A percentile compares a stretch with the other conserved stretches of the same genome.
These are phyloP conservation scores for Parnassius apollo DNA, from an alignment of 2,888 invertebrate genomes.

Conservation along the genomic window DNA sequence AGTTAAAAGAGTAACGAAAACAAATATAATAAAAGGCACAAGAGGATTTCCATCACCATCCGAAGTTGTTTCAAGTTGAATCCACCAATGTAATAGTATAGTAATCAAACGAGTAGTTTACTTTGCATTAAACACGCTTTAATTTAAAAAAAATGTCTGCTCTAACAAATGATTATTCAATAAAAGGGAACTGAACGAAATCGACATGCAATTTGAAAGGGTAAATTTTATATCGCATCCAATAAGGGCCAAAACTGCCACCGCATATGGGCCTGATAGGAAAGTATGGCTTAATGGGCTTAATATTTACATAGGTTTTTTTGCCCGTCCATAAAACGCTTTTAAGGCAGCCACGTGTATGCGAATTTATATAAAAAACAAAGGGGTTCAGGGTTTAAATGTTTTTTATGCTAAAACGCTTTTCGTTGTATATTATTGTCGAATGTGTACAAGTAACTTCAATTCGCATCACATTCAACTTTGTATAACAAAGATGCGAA, in stretches of 20 bases:
- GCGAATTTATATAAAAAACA: conserved; percentile 16
- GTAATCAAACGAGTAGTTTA: too few relatives aligned
- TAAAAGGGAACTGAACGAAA: conserved; percentile 9
- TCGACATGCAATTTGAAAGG: conserved; percentile 13
- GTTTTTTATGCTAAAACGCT: conserved; percentile 41
- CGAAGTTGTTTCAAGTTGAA: too few relatives aligned
- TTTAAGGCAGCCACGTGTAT: conserved; percentile 7
- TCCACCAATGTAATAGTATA: too few relatives aligned
- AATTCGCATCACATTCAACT: conserved; percentile 71
- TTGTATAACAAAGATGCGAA: conserved; percentile 79
- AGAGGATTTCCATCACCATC: too few relatives aligned
- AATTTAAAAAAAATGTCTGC: too few relatives aligned
- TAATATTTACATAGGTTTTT: conserved; percentile 20
- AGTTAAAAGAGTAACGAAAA: too few relatives aligned
- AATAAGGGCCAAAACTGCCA: conserved; percentile 20
- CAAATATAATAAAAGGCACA: too few relatives aligned
- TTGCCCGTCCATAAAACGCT: conserved; percentile 18
- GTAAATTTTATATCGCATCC: conserved; percentile 19
- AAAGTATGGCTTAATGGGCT: conserved; percentile 15
- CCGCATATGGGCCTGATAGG: conserved; percentile 8
- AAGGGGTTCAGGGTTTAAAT: conserved; percentile 34
- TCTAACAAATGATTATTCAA: conserved; percentile 3
- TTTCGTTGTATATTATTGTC: conserved; percentile 60
- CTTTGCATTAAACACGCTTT: too few relatives aligned
- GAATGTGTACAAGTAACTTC: conserved; percentile 69